These are phyloP conservation scores for Sphaerophoria rueppellii DNA, from an alignment of 2,888 invertebrate genomes.

Conservation along the genomic window DNA sequence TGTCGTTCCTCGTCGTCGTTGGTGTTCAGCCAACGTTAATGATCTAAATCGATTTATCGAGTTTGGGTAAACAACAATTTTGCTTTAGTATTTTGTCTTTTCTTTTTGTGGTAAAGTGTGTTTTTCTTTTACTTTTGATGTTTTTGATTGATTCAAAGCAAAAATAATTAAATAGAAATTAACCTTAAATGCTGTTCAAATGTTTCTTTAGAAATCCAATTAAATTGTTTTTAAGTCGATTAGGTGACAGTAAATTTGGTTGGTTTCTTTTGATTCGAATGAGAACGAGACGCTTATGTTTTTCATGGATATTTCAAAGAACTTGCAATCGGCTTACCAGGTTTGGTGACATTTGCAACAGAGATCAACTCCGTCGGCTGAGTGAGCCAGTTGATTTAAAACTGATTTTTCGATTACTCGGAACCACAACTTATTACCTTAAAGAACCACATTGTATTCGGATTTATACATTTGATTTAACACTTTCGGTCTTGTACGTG, in stretches of 20 bases:
- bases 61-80: conserved; percentile 54
- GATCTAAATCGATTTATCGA: conserved; percentile 69
- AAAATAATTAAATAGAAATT: conserved; percentile 11
- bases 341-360: too few relatives aligned
- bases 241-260: background rate
- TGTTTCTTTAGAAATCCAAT: conserved; percentile 51
- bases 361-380: too few relatives aligned
- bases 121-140: conserved; percentile 14
- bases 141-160: background rate
- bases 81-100: conserved; percentile 8
- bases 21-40: conserved; percentile 60
- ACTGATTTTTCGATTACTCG: too few relatives aligned
- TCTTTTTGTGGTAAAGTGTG: conserved; percentile 50
- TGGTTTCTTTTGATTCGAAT: too few relatives aligned
- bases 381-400: too few relatives aligned
- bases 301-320: too few relatives aligned
- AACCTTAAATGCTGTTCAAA: conserved; percentile 16
- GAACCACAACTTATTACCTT: too few relatives aligned
- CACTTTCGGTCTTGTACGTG: too few relatives aligned
- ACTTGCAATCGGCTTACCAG: too few relatives aligned
- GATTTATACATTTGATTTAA: too few relatives aligned
- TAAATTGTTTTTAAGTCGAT: conserved; percentile 61
- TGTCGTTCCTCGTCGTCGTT: background rate
- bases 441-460: too few relatives aligned
- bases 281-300: too few relatives aligned